phyloP scores from a whole-genome alignment of 2,888 invertebrate genomes.

The Eristalis tenax region DNA sequence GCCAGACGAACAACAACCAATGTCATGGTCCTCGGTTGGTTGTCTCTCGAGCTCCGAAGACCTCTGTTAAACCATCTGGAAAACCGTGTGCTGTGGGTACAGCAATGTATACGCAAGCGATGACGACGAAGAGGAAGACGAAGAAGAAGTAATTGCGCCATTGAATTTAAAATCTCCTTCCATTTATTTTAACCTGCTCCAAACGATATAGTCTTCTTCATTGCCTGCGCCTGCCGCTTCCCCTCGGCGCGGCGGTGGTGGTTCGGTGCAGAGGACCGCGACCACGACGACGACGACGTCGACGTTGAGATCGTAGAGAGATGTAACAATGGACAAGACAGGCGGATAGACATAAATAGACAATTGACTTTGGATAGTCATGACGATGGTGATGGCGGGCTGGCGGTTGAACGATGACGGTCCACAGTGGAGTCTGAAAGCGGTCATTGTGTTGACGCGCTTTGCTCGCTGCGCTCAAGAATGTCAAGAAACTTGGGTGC shows the following conservation, averaged over 20 bases:
- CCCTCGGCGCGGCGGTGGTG: not conserved
- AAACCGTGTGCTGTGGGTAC: constrained; percentile 2
- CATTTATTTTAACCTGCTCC: constrained; percentile 62
- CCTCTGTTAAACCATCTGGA: constrained; percentile 58
- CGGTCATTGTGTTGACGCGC: not conserved
- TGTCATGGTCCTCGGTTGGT: constrained; percentile 53
- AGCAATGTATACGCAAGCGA: not conserved
- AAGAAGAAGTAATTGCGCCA: constrained; percentile 68
- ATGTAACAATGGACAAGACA: constrained; percentile 69
- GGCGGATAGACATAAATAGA: constrained; percentile 69
- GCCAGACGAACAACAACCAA: constrained; percentile 19
- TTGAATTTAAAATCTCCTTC: constrained; percentile 67
- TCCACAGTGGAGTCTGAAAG: constrained; percentile 1
- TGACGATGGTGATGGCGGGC: constrained; percentile 31
- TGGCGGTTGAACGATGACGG: constrained; percentile 10
- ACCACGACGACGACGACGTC: constrained; percentile 3
- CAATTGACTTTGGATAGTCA: constrained; percentile 66
- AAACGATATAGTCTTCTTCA: constrained; percentile 48
- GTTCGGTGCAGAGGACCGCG: not conserved
- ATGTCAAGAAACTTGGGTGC: not conserved
- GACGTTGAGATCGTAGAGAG: constrained; percentile 61
- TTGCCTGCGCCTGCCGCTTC: not conserved
- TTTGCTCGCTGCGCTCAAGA: not conserved
- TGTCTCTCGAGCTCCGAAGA: not conserved
- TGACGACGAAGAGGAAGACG: constrained; percentile 2